These are phyloP conservation scores for Harpagifer antarcticus DNA, from an alignment of 2,797 vertebrate genomes.

Conservation along the genomic window DNA sequence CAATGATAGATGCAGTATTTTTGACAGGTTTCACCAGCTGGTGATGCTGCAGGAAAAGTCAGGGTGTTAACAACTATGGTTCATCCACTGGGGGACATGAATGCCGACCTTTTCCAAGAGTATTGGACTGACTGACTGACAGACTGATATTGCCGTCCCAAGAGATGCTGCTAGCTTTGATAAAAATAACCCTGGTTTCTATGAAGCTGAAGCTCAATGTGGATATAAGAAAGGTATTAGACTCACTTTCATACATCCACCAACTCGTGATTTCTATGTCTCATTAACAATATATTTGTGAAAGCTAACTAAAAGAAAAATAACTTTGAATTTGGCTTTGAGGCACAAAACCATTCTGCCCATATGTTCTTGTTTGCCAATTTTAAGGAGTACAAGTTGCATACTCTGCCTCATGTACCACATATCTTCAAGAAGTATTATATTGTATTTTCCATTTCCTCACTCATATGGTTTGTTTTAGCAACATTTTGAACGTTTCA, in stretches of 20 bases:
- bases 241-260: not conserved
- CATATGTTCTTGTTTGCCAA: not conserved
- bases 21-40: not conserved
- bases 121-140: not conserved
- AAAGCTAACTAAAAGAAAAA: not conserved
- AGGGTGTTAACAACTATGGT: not conserved
- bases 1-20: not conserved
- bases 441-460: not conserved
- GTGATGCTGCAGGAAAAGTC: not conserved
- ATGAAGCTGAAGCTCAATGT: not conserved
- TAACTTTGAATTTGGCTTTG: not conserved
- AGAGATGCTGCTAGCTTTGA: not conserved
- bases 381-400: conserved; percentile 20
- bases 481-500: not conserved
- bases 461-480: not conserved
- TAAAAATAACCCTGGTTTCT: conserved; percentile 16
- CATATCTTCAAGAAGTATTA: not conserved
- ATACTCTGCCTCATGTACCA: not conserved
- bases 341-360: conserved; percentile 3
- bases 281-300: not conserved
- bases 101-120: not conserved
- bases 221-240: not conserved
- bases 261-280: not conserved
- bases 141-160: not conserved
- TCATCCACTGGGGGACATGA: not conserved